Base-by-base conservation (phyloP, 1,140 invertebrate species). In the Fopius arisanus region DNA sequence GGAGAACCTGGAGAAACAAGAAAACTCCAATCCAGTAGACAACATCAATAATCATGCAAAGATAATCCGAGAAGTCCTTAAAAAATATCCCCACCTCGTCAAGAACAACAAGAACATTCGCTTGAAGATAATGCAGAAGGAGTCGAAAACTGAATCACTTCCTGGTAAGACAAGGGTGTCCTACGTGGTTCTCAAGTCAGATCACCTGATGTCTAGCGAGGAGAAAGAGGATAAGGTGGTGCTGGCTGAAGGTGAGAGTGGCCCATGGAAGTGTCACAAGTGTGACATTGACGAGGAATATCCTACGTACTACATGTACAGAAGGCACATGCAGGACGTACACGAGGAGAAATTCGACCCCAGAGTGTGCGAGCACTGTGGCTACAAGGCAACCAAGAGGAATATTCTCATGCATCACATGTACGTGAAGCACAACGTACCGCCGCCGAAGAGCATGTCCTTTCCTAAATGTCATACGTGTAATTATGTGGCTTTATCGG, bases 31-130 rank as follows among this genome's bases (percentile, higher is more conserved):
- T 80, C 78, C 85, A 78, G 80, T 84, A 5, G 91, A 91, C 74
- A 83, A 92, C 10, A 81, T 84, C 62, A 92, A 81, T 43, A 87
- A 94, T 85, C 94, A 96, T 85, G 94, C 94, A 9, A 96, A 95
- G 89, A 95, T 96, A 48, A 95, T 96, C 63, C 91, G 93, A 67
- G 94, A 96, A 88, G 93, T 96, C 0, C 83, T 96, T 33, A 96
- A 96, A 77, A 96, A 96, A 82, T 96, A 95, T 89, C 95, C 95
- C 6, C 93, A 96, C 83, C 89, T 96, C 41, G 92, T 96, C 0
- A 94, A 95, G 82, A 93, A 93, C 76, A 95, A 94, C 77, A 96
- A 95, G 84, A 96, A 95, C 82, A 96, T 96, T 33, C 93, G 94
- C 82, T 84, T 96, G 33, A 96, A 96, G 87, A 96, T 96, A 70